A percentile compares a stretch with the other conserved stretches of the same genome.
Evolutionary conservation across 2,113 vertebrate species (phyloP).

Genomic region (Equus quagga): DNA sequence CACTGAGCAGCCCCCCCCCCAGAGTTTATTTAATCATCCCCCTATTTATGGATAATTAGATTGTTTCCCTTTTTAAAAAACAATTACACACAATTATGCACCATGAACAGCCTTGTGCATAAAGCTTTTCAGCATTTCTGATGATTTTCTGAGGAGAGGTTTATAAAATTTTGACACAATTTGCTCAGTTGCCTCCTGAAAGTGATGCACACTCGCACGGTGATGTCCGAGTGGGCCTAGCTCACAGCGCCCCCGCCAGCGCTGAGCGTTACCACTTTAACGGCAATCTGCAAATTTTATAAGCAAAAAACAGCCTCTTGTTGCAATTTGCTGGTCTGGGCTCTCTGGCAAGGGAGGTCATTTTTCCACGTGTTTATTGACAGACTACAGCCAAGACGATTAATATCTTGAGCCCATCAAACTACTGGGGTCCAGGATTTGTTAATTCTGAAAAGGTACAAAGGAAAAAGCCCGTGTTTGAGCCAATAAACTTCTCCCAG

Average conservation of each 20-base stretch:
- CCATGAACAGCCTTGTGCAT: neutral
- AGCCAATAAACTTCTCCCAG: neutral
- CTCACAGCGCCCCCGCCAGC: neutral
- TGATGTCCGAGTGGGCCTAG: neutral
- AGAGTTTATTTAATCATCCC: constrained; percentile 49
- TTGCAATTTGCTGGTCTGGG: neutral
- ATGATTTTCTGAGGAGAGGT: constrained; percentile 32
- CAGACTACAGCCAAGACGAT: neutral
- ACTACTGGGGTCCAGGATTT: neutral
- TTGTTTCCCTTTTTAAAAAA: neutral
- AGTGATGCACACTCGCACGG: neutral
- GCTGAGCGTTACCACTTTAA: neutral
- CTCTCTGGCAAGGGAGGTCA: neutral
- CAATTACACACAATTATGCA: neutral
- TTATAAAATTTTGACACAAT: constrained; percentile 58
- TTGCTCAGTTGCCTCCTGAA: constrained; percentile 65
- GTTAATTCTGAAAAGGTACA: constrained; percentile 32
- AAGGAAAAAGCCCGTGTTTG: neutral
- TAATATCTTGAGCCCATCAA: neutral
- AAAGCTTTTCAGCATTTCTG: constrained; percentile 35
- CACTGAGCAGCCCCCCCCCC: neutral
- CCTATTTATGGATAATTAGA: constrained; percentile 59
- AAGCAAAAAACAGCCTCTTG: constrained; percentile 23
- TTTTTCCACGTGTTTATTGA: neutral
- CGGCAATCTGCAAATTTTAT: constrained; percentile 48